phyloP scores from a whole-genome alignment of 2,888 invertebrate species.

The Eueremaeus valkanovi region DNA sequence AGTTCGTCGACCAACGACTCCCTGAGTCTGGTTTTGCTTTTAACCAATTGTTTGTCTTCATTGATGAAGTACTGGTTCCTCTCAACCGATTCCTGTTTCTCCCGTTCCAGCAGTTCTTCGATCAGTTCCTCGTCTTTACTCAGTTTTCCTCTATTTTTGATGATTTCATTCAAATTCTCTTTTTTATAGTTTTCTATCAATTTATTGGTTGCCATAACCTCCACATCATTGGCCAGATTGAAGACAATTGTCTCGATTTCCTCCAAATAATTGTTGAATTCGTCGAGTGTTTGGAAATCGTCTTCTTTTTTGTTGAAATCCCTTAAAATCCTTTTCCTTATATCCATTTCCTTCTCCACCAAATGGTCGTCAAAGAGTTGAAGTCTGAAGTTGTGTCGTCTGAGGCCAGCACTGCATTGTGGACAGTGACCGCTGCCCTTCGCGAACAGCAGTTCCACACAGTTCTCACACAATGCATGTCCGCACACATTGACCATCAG shows the following conservation, averaged over 20 bases:
- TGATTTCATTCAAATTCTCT: conserved; percentile 65
- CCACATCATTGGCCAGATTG: conserved; percentile 83
- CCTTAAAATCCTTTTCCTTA: conserved; percentile 75
- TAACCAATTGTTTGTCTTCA: conserved; percentile 48
- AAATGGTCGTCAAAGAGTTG: conserved; percentile 84
- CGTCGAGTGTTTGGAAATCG: conserved; percentile 75
- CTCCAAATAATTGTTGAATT: conserved; percentile 95
- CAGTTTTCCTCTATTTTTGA: conserved; percentile 54
- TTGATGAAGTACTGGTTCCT: conserved; percentile 57
- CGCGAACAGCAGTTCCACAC: conserved; percentile 90
- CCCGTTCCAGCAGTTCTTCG: conserved; percentile 70
- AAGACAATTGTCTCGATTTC: conserved; percentile 86
- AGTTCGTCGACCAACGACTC: conserved; percentile 91
- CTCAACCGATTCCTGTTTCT: conserved; percentile 64
- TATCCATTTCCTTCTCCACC: conserved; percentile 97
- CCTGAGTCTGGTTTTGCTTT: conserved; percentile 61
- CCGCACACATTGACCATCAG: conserved; percentile 98
- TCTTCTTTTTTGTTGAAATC: conserved; percentile 94
- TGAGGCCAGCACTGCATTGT: conserved; percentile 80
- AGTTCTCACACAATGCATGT: conserved; percentile 94
- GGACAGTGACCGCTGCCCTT: conserved; percentile 96
- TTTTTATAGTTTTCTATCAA: conserved; percentile 84
- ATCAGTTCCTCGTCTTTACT: conserved; percentile 76
- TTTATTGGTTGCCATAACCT: conserved; percentile 80
- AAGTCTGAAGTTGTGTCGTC: conserved; percentile 83